Conservation (phyloP, 2,797 vertebrate species). For the Gadopsis bispinosus region DNA sequence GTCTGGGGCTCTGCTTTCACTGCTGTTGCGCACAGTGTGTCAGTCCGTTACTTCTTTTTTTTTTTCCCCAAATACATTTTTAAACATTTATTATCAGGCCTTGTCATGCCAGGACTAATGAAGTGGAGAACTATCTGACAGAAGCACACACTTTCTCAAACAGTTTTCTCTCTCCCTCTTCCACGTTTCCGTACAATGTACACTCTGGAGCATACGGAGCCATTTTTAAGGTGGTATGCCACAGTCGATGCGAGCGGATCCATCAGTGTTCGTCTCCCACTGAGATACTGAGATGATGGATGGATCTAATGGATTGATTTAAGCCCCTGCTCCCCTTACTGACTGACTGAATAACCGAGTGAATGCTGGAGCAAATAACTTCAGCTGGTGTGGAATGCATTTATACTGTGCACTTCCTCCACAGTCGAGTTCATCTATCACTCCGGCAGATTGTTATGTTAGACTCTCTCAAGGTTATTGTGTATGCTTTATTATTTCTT, state of each 20-base stretch:
- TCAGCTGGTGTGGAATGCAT: conserved; percentile 49
- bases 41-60: conserved; percentile 1
- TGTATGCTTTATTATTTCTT: conserved; percentile 65
- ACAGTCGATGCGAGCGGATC: conserved; percentile 72
- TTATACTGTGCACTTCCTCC: conserved; percentile 58
- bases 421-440: conserved; percentile 78
- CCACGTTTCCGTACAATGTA: not conserved
- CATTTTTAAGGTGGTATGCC: conserved; percentile 67
- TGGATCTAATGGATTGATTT: conserved; percentile 82
- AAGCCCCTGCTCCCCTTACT: conserved; percentile 65
- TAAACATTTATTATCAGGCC: conserved; percentile 23
- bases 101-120: conserved; percentile 36
- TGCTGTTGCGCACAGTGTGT: not conserved
- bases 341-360: conserved; percentile 71
- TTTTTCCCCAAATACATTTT: not conserved
- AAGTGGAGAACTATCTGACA: conserved; percentile 22
- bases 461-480: conserved; percentile 57
- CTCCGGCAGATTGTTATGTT: conserved; percentile 56
- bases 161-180: not conserved
- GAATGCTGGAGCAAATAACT: conserved; percentile 67
- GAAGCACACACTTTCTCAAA: conserved; percentile 16
- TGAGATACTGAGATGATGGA: conserved; percentile 82
- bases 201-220: conserved; percentile 28
- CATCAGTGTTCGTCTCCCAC: conserved; percentile 81
- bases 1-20: not conserved